These are phyloP conservation scores for Blera fallax DNA, from an alignment of 2,888 invertebrate species.

Conservation along the genomic window DNA sequence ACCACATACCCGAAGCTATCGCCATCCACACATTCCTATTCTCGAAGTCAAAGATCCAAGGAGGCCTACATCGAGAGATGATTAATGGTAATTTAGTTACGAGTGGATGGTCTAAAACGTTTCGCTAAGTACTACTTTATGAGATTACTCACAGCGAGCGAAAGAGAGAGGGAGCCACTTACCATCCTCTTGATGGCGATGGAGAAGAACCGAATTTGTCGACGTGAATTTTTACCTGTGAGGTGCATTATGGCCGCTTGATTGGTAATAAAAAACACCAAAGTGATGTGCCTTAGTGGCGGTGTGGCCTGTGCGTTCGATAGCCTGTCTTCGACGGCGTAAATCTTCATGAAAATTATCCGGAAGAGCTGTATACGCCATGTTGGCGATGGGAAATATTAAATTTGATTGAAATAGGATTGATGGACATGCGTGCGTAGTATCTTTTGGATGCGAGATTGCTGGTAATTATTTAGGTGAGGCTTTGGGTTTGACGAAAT, in stretches of 20 bases:
- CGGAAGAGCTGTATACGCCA: conserved; percentile 19
- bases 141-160: background rate
- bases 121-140: conserved; percentile 14
- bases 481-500: conserved; percentile 18
- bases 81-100: conserved; percentile 43
- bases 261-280: conserved; percentile 47
- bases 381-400: background rate
- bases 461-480: background rate
- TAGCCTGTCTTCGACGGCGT: conserved; percentile 1
- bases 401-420: conserved; percentile 31
- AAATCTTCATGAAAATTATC: conserved; percentile 5
- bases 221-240: no score
- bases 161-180: background rate
- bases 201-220: background rate
- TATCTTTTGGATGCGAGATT: background rate
- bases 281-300: conserved; percentile 5
- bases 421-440: conserved; percentile 36
- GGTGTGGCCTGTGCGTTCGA: conserved; percentile 5
- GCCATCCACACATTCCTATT: background rate
- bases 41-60: background rate
- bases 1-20: background rate
- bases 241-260: conserved; percentile 16
- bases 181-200: background rate
- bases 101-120: conserved; percentile 1
- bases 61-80: conserved; percentile 18